Evolutionary conservation across 2,113 vertebrate species (phyloP).

Genomic region (Zootoca vivipara): DNA sequence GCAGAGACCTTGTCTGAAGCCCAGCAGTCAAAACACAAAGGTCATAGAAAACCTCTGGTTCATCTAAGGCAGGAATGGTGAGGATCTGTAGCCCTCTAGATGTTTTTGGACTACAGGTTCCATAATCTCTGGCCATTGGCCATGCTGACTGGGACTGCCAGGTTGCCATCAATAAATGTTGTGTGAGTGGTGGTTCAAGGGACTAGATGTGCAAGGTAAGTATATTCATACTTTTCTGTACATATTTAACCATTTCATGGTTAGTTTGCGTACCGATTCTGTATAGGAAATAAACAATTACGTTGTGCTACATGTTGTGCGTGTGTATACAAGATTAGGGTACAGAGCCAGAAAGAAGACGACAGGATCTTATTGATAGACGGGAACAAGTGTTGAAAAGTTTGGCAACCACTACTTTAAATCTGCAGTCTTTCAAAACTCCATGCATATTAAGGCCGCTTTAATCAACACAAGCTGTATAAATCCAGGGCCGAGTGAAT

Average conservation of each 20-base stretch:
- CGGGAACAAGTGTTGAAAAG: not conserved
- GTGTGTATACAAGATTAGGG: no score
- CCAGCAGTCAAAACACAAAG: not conserved
- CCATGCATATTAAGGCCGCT: conserved; percentile 39
- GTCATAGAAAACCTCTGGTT: not conserved
- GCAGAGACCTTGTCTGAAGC: not conserved
- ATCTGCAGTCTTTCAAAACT: conserved; percentile 22
- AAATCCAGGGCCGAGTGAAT: conserved; percentile 24
- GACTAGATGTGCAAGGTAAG: no score
- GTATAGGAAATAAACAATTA: not conserved
- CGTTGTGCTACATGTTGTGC: not conserved
- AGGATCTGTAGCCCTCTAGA: no score
- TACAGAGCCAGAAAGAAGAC: not conserved
- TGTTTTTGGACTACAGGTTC: not conserved
- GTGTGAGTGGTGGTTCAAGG: not conserved
- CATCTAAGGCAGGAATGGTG: not conserved
- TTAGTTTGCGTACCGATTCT: no score
- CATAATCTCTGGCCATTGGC: not conserved
- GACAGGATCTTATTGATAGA: not conserved
- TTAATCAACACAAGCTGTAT: conserved; percentile 16
- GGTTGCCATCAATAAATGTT: not conserved
- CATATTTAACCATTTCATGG: no score
- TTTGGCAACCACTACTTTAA: not conserved
- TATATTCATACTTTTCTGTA: no score
- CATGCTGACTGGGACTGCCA: not conserved